A percentile compares a stretch with the other conserved stretches of the same genome.
These are phyloP conservation scores for Autographa gamma DNA, from an alignment of 2,888 invertebrate genomes.

Conservation along the genomic window DNA sequence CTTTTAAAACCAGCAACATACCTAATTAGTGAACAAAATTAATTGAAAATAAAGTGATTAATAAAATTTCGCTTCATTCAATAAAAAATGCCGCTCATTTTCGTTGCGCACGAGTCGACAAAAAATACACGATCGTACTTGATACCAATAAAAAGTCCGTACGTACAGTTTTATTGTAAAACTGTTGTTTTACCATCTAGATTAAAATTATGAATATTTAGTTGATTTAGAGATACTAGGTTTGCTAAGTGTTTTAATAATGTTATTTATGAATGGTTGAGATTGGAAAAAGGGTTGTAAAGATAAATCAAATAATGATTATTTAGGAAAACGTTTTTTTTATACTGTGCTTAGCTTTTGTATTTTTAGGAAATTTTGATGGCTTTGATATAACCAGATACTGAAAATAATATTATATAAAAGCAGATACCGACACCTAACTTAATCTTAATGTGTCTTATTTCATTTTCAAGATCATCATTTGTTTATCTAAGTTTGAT, in stretches of 20 bases:
- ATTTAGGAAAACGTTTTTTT: no score
- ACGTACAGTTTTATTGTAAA: slow-evolving; percentile 28
- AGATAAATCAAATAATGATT: no score
- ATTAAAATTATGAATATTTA: neutral
- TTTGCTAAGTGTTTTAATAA: neutral
- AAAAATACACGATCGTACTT: slow-evolving; percentile 62
- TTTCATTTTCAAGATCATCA: no score
- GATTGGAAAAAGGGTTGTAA: no score
- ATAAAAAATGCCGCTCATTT: slow-evolving; percentile 61
- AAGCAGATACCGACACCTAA: no score
- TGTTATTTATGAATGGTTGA: neutral
- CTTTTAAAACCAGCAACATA: slow-evolving; percentile 12
- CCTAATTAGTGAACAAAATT: slow-evolving; percentile 65
- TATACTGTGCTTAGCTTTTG: no score
- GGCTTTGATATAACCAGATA: no score
- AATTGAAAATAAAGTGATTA: slow-evolving; percentile 77
- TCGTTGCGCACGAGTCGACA: slow-evolving; percentile 50
- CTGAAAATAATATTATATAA: no score
- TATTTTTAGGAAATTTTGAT: no score
- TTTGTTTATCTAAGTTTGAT: no score
- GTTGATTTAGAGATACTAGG: neutral
- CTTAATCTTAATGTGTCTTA: no score
- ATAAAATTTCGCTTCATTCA: slow-evolving; percentile 70
- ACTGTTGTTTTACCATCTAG: slow-evolving; percentile 30
- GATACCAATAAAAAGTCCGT: slow-evolving; percentile 58